Conservation (phyloP, 2,113 vertebrate species). For the Marmota monax region DNA sequence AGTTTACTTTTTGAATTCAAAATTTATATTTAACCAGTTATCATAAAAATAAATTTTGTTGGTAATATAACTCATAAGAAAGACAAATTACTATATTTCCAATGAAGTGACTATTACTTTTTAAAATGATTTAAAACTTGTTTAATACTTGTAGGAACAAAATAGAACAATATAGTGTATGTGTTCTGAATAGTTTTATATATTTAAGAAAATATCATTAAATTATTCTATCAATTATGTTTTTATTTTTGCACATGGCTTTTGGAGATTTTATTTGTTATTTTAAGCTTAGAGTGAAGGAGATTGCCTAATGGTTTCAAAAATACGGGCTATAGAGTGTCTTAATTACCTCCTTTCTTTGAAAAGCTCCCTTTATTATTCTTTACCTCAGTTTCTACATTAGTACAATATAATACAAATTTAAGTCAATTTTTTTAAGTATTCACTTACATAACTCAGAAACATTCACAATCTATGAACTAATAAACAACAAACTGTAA, state of each 20-base stretch:
- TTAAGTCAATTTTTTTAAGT: constrained; percentile 6
- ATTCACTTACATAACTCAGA: too few species aligned
- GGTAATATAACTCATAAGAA: constrained; percentile 2
- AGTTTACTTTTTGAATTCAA: constrained; percentile 5
- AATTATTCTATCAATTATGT: not conserved
- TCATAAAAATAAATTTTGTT: not conserved
- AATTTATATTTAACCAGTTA: not conserved
- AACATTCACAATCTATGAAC: not conserved
- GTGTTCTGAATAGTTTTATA: not conserved
- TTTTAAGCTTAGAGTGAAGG: not conserved
- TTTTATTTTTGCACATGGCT: not conserved
- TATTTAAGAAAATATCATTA: not conserved
- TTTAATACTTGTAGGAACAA: not conserved
- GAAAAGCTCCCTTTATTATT: not conserved
- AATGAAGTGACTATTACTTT: not conserved
- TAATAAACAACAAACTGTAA: not conserved
- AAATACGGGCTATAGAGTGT: not conserved
- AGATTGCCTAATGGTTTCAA: not conserved
- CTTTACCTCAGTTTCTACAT: not conserved
- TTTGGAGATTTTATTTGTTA: not conserved
- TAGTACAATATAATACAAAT: not conserved
- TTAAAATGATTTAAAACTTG: not conserved
- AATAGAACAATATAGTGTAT: not conserved
- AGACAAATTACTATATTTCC: constrained; percentile 8
- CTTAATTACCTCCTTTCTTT: not conserved